Conservation (phyloP, 1,140 invertebrate species). For the Meloidogyne chitwoodi region DNA sequence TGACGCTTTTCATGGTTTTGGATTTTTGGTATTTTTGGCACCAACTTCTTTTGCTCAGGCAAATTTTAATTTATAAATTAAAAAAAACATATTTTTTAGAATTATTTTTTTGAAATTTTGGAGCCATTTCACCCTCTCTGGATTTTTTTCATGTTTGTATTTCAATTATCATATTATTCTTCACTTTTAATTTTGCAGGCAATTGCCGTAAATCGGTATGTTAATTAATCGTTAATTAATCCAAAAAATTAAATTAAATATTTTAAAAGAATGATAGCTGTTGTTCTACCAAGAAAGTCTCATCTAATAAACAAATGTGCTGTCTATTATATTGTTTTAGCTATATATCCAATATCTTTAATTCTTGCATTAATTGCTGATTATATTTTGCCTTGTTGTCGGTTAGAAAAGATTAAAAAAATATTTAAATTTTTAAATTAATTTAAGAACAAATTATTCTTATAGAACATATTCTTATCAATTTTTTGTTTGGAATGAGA, state of each 20-base stretch:
- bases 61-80: background rate
- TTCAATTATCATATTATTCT: background rate
- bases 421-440: background rate
- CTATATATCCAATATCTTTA: background rate
- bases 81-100: background rate
- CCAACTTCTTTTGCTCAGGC: background rate
- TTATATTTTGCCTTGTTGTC: background rate
- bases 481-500: background rate
- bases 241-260: background rate
- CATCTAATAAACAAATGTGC: background rate
- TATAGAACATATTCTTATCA: background rate
- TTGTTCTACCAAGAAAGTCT: background rate
- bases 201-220: background rate
- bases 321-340: background rate
- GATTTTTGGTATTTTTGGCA: background rate
- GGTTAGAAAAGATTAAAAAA: background rate
- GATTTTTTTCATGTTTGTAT: background rate
- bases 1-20: background rate
- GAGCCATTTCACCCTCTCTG: background rate
- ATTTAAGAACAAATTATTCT: background rate
- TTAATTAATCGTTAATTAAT: background rate
- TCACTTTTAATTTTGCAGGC: background rate
- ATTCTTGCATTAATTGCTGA: background rate
- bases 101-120: background rate
- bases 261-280: background rate